Percentiles rank a stretch among this genome's conserved stretches.
Conservation (phyloP, 1,140 invertebrate species). For the Sycophaga agraensis region DNA sequence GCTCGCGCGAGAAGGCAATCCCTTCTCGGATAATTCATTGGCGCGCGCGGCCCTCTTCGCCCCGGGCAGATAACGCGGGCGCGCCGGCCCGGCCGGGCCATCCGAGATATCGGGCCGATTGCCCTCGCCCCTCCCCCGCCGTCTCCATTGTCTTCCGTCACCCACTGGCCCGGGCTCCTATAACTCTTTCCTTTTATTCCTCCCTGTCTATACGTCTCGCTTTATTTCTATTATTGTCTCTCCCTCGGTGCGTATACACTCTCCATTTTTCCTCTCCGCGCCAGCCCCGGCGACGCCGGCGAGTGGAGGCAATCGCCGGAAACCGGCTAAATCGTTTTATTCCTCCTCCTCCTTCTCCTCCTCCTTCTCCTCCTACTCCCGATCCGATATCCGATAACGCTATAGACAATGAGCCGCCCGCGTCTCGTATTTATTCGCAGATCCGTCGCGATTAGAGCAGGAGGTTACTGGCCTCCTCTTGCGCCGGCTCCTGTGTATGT, state of each 20-base stretch:
- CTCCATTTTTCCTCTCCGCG: conserved; percentile 34
- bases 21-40: background rate
- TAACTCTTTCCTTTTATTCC: background rate
- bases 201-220: background rate
- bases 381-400: conserved; percentile 43
- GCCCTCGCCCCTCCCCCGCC: too few species aligned
- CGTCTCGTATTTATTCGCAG: conserved; percentile 9
- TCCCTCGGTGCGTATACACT: too few species aligned
- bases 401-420: conserved; percentile 45
- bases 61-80: background rate
- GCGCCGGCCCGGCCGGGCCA: background rate
- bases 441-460: conserved; percentile 2
- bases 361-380: conserved; percentile 26
- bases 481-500: too few species aligned
- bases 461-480: background rate
- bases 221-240: conserved; percentile 34
- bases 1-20: background rate
- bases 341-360: conserved; percentile 31
- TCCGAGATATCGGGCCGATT: too few species aligned
- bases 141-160: conserved; percentile 26
- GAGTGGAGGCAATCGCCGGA: conserved; percentile 37
- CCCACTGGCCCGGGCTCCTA: background rate
- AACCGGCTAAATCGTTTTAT: conserved; percentile 46
- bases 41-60: background rate
- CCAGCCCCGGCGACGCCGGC: too few species aligned